phyloP scores from a whole-genome alignment of 2,888 invertebrate genomes.

The Agapostemon virescens region DNA sequence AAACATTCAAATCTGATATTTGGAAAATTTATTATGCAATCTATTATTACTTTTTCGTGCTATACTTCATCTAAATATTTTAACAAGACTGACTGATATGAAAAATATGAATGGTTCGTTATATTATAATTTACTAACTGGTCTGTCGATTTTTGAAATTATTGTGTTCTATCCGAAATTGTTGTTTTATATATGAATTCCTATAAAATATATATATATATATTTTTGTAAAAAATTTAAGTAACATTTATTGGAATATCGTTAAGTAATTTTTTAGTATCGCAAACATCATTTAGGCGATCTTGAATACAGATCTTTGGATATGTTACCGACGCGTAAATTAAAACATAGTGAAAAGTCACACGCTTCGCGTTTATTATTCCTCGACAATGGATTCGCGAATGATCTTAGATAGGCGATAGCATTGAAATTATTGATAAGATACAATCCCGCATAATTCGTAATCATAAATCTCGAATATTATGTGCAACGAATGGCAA shows the following conservation, averaged over 20 bases:
- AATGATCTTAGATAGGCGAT: not conserved
- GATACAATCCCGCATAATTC: not conserved
- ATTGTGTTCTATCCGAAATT: not conserved
- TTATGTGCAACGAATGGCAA: constrained; percentile 24
- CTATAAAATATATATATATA: too few species aligned
- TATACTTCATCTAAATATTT: not conserved
- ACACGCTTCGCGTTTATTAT: not conserved
- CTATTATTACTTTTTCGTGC: too few species aligned
- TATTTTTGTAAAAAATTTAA: too few species aligned
- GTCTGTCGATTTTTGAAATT: not conserved
- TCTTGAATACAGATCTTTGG: not conserved
- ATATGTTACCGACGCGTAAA: not conserved
- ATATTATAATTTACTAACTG: not conserved
- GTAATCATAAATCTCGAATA: constrained; percentile 18
- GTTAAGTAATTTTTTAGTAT: not conserved
- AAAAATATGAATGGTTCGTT: not conserved
- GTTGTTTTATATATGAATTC: not conserved
- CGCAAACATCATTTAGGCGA: not conserved
- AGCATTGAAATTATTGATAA: not conserved
- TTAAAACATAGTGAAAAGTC: not conserved
- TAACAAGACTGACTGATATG: not conserved
- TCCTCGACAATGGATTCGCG: not conserved
- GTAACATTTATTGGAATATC: not conserved
- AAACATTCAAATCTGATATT: too few species aligned
- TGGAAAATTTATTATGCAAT: too few species aligned